A percentile compares a stretch with the other conserved stretches of the same genome.
Evolutionary conservation across 2,888 invertebrate genomes (phyloP).

Genomic region (Chaetogeoica ovagalla): DNA sequence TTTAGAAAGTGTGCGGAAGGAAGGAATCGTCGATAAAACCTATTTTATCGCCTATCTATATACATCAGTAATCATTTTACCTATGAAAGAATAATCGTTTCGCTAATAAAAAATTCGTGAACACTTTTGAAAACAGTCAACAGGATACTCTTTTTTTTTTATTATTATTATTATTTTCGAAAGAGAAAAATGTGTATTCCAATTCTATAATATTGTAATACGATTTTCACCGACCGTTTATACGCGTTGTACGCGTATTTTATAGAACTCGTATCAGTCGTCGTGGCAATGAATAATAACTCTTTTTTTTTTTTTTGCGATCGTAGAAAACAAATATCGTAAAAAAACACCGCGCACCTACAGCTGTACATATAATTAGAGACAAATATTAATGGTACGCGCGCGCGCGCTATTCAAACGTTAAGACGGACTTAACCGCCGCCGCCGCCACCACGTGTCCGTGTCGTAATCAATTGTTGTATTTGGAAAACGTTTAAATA

Average conservation of each 20-base stretch:
- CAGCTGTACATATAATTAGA: not conserved
- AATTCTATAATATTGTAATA: conserved; percentile 14
- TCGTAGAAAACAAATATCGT: conserved; percentile 1
- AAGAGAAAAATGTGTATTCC: conserved; percentile 13
- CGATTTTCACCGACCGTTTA: conserved; percentile 13
- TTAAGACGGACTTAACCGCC: not conserved
- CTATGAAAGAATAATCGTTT: too few species aligned
- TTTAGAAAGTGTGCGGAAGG: conserved; percentile 8
- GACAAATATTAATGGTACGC: conserved; percentile 45
- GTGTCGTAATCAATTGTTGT: conserved; percentile 13
- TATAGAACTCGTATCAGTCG: too few species aligned
- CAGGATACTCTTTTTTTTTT: conserved; percentile 2
- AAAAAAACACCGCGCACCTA: not conserved
- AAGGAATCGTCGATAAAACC: not conserved
- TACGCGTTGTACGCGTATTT: conserved; percentile 1
- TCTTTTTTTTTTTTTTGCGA: too few species aligned
- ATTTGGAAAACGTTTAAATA: conserved; percentile 11
- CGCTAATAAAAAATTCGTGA: too few species aligned
- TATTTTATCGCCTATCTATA: not conserved
- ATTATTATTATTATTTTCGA: too few species aligned
- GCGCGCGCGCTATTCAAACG: conserved; percentile 4
- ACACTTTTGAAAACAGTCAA: conserved; percentile 16
- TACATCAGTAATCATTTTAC: too few species aligned
- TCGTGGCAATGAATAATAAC: conserved; percentile 31
- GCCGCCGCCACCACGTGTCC: not conserved